Percentiles rank a stretch among this genome's conserved stretches.
These are phyloP conservation scores for Podarcis cretensis DNA, from an alignment of 2,113 vertebrate species.

Conservation along the genomic window DNA sequence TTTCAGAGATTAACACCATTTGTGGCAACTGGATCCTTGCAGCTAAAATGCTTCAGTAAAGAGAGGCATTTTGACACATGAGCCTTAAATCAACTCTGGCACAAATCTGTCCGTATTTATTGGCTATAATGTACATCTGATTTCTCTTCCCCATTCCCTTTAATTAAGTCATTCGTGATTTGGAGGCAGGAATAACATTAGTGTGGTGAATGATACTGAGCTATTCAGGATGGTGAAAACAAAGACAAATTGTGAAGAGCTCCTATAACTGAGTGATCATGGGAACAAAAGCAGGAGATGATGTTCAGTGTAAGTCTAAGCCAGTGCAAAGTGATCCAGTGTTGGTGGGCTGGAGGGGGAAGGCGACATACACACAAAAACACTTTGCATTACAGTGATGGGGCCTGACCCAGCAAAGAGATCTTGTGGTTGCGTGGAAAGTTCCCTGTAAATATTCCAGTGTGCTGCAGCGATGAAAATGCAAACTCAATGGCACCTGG, in stretches of 20 bases:
- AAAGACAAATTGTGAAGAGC: neutral
- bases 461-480: neutral
- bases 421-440: neutral
- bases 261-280: neutral
- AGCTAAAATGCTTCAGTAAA: neutral
- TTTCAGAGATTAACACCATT: neutral
- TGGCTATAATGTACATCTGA: neutral
- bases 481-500: neutral
- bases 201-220: neutral
- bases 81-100: neutral
- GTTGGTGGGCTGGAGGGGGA: neutral
- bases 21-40: neutral
- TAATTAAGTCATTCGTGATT: neutral
- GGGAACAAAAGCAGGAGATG: neutral
- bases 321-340: neutral
- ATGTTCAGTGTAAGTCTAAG: neutral
- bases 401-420: neutral
- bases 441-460: neutral
- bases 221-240: neutral
- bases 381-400: no score
- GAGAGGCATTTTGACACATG: neutral
- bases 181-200: neutral
- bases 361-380: no score
- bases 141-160: neutral
- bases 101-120: neutral